Evolutionary conservation across 2,888 invertebrate genomes (phyloP).

Genomic region (Pinctada fucata): DNA sequence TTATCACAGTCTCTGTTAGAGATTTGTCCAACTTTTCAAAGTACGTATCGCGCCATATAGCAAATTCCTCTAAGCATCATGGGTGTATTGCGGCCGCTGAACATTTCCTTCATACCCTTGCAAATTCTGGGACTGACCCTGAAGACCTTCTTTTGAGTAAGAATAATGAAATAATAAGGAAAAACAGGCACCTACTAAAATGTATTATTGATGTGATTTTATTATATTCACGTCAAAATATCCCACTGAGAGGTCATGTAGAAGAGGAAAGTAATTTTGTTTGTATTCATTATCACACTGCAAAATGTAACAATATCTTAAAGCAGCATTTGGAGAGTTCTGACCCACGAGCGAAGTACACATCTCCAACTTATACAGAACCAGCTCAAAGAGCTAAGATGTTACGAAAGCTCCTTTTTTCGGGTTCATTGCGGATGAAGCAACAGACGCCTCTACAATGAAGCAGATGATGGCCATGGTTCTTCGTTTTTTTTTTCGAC

Average conservation of each 20-base stretch:
- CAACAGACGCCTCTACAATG: constrained; percentile 40
- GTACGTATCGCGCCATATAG: constrained; percentile 27
- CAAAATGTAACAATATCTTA: constrained; percentile 30
- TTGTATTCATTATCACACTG: constrained; percentile 35
- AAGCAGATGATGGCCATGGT: constrained; percentile 44
- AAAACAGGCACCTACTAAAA: constrained; percentile 42
- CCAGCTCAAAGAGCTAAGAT: constrained; percentile 7
- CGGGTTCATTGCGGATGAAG: constrained; percentile 46
- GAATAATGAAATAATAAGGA: not conserved
- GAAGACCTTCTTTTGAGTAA: not conserved
- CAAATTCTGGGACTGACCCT: constrained; percentile 5
- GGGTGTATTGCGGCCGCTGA: constrained; percentile 8
- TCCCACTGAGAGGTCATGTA: constrained; percentile 40
- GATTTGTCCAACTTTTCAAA: constrained; percentile 32
- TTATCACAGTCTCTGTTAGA: constrained; percentile 11
- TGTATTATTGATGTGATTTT: constrained; percentile 42
- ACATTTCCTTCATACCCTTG: constrained; percentile 1
- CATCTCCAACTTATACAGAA: constrained; percentile 37
- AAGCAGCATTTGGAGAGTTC: constrained; percentile 32
- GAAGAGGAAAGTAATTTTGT: constrained; percentile 44
- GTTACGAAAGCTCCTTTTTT: constrained; percentile 32
- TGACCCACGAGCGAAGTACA: constrained; percentile 32
- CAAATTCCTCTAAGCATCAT: constrained; percentile 4
- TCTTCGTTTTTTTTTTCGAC: constrained; percentile 35
- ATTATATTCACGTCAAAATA: constrained; percentile 44